A percentile compares a stretch with the other conserved stretches of the same genome.
Conservation (phyloP, 2,797 vertebrate genomes). For the Sebastes diaconus region DNA sequence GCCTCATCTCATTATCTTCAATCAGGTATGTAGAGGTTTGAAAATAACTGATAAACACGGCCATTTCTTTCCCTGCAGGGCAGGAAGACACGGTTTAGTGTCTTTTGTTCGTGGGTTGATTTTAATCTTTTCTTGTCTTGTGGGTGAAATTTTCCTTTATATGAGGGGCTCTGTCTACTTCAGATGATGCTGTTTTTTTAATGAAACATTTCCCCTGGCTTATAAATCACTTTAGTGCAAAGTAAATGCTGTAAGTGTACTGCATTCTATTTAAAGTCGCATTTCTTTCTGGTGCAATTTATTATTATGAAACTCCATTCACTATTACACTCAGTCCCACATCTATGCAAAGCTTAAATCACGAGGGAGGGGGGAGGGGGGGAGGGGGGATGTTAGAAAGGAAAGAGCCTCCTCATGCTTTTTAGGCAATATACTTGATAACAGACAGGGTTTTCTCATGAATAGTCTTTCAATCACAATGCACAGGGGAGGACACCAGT, state of each 20-base stretch:
- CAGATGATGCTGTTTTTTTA: neutral
- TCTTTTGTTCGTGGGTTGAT: neutral
- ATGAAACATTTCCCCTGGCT: neutral
- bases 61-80: neutral
- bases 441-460: neutral
- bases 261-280: neutral
- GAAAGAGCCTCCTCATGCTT: neutral
- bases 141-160: neutral
- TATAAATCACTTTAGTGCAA: neutral
- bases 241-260: neutral
- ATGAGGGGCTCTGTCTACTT: neutral
- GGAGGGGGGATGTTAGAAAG: neutral
- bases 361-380: accelerated
- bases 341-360: neutral
- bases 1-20: slow-evolving; percentile 45
- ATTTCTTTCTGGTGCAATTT: neutral
- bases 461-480: neutral
- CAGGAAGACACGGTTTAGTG: neutral
- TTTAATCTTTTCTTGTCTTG: neutral
- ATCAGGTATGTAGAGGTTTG: slow-evolving; percentile 35
- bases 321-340: neutral
- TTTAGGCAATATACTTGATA: neutral
- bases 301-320: neutral
- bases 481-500: neutral
- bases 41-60: slow-evolving; percentile 36